Evolutionary conservation across 2,113 vertebrate genomes (phyloP).

Genomic region (Anarhynchus alexandrinus): DNA sequence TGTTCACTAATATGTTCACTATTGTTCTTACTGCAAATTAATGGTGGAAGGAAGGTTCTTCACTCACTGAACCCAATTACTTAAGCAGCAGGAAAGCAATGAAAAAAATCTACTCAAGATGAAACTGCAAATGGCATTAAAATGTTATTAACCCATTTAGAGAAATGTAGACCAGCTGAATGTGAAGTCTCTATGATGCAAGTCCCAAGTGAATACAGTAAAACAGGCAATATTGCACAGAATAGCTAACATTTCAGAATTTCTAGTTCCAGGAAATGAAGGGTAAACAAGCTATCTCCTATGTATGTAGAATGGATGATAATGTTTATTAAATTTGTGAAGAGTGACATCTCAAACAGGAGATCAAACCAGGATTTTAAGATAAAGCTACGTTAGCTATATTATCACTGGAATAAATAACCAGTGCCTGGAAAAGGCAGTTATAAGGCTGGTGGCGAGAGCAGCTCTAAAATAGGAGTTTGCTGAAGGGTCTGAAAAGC

Average conservation of each 20-base stretch:
- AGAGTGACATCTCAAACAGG: background rate
- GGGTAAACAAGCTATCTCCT: background rate
- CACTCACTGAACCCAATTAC: background rate
- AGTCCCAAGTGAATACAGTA: background rate
- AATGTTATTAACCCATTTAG: background rate
- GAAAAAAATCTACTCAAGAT: background rate
- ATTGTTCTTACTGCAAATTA: background rate
- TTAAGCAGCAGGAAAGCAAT: background rate
- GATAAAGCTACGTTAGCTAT: background rate
- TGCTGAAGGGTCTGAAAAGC: background rate
- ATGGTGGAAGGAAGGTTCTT: background rate
- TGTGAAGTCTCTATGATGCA: background rate
- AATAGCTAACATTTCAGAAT: background rate
- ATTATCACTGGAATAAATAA: background rate
- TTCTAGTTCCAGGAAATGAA: background rate
- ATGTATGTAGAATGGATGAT: background rate
- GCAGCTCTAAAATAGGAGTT: background rate
- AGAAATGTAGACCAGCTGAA: background rate
- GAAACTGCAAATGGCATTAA: background rate
- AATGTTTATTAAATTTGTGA: background rate
- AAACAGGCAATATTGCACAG: background rate
- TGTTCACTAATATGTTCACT: background rate
- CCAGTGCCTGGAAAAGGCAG: background rate
- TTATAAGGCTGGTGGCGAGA: background rate
- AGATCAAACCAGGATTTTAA: background rate